Percentiles rank a stretch among this genome's conserved stretches.
phyloP scores from a whole-genome alignment of 2,888 invertebrate genomes.

The Conomelus anceps region DNA sequence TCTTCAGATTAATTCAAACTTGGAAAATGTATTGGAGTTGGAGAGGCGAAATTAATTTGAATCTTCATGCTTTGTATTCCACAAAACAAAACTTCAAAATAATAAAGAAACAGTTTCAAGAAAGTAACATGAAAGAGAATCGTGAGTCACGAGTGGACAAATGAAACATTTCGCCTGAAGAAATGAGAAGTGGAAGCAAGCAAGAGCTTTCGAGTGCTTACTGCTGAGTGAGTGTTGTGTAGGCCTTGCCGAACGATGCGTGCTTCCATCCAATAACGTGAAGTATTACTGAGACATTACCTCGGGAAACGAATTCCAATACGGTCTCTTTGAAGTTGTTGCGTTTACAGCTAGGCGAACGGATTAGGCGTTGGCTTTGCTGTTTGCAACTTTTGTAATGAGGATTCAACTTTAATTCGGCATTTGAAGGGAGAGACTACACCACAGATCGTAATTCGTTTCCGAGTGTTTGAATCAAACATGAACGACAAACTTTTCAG shows the following conservation, averaged over 20 bases:
- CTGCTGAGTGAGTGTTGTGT: neutral
- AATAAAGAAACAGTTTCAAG: too few species aligned
- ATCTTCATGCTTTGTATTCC: too few species aligned
- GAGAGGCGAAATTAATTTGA: too few species aligned
- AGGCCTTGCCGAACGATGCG: neutral
- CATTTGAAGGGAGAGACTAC: neutral
- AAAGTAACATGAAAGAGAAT: neutral
- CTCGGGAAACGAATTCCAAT: conserved; percentile 7
- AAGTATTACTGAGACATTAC: conserved; percentile 1
- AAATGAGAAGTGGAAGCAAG: neutral
- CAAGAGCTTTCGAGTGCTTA: neutral
- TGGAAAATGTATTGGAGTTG: too few species aligned
- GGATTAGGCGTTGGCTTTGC: conserved; percentile 10
- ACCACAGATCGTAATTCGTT: conserved; percentile 5
- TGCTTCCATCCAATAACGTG: neutral
- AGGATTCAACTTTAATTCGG: conserved; percentile 4
- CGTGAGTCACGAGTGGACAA: neutral
- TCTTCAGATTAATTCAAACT: too few species aligned
- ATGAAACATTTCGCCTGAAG: neutral
- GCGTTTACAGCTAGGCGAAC: neutral
- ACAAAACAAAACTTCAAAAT: too few species aligned
- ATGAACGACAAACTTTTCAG: conserved; percentile 3
- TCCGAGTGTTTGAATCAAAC: neutral
- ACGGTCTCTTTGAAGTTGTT: conserved; percentile 1
- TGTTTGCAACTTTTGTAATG: conserved; percentile 5